Percentiles rank a stretch among this genome's conserved stretches.
Conservation (phyloP, 2,113 vertebrate species). For the Centropus unirufus region DNA sequence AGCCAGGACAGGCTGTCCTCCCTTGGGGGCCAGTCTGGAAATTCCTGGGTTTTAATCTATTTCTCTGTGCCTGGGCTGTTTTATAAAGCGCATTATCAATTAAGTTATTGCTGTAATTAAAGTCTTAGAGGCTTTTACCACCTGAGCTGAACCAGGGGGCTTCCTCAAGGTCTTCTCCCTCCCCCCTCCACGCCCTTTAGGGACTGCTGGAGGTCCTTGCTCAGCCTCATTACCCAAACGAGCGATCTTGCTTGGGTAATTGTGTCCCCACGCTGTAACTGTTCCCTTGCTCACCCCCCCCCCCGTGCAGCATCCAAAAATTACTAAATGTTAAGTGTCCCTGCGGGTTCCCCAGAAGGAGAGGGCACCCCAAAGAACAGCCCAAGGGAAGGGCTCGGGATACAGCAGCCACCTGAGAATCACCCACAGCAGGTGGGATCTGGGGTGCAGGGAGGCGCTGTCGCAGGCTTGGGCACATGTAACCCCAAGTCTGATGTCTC, state of each 20-base stretch:
- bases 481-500: background rate
- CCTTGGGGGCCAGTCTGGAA: background rate
- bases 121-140: background rate
- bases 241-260: fast-evolving
- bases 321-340: background rate
- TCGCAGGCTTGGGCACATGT: background rate
- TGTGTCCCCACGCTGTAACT: background rate
- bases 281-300: no score
- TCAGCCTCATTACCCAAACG: no score
- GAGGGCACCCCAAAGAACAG: background rate
- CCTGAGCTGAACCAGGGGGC: background rate
- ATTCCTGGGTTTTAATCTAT: background rate
- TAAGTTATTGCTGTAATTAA: background rate
- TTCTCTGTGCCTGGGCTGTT: background rate
- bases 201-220: background rate
- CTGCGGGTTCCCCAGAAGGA: no score
- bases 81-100: background rate
- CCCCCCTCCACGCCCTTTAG: background rate
- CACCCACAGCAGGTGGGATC: background rate
- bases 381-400: background rate
- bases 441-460: background rate
- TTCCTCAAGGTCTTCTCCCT: no score
- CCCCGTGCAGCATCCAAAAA: background rate
- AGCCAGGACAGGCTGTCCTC: no score
- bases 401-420: background rate